Evolutionary conservation across 53 echinoderm and acorn worm species (phyloP).

Genomic region (Crossaster papposus): DNA sequence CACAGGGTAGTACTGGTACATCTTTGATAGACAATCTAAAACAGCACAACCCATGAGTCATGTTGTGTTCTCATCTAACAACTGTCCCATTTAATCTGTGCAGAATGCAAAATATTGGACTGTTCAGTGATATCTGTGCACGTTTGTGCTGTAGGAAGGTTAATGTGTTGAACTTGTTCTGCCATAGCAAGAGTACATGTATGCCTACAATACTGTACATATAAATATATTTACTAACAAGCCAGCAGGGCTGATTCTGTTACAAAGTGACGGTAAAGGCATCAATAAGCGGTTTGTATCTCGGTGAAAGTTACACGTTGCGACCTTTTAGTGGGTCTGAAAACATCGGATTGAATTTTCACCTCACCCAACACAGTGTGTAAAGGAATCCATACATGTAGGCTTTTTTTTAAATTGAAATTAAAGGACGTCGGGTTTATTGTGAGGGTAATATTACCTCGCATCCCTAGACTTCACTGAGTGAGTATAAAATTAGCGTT

Average conservation of each 20-base stretch:
- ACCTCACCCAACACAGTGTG: not conserved
- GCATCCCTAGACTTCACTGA: not conserved
- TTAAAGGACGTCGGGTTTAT: not conserved
- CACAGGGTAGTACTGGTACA: too few species aligned
- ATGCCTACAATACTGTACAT: not conserved
- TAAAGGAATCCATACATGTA: too few species aligned
- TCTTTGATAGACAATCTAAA: too few species aligned
- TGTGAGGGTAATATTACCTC: not conserved
- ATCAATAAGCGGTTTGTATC: not conserved
- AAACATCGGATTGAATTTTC: conserved; percentile 12
- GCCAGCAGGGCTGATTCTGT: conserved; percentile 10
- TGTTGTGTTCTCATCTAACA: too few species aligned
- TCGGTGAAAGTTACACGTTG: not conserved
- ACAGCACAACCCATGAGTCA: too few species aligned
- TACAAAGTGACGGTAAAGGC: not conserved
- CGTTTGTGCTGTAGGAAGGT: not conserved
- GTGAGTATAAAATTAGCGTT: not conserved
- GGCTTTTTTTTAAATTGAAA: conserved; percentile 9
- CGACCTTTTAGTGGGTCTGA: conserved; percentile 6
- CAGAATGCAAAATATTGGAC: too few species aligned
- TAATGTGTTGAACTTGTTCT: not conserved
- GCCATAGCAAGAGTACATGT: not conserved
- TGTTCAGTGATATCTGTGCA: too few species aligned
- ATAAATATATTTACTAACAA: not conserved
- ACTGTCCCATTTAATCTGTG: not conserved